Base-by-base conservation (phyloP, 2,113 vertebrate species). In the Vulpes ferrilata region DNA sequence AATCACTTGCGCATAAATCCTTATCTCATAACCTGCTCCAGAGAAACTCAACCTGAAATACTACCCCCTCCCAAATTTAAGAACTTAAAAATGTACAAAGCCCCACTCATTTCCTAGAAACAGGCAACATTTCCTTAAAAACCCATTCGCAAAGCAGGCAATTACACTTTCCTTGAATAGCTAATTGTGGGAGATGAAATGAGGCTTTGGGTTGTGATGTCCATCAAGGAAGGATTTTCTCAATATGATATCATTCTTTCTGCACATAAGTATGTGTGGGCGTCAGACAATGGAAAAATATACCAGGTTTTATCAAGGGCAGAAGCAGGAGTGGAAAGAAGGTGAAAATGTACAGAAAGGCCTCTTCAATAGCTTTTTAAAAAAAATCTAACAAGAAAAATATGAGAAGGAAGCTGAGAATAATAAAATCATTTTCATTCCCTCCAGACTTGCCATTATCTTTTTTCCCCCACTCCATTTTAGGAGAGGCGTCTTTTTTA, bases 381-480 rank as follows among this genome's bases (percentile, higher is more conserved):
- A 80, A 97, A 90, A 93, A 95, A 73, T 67, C 30, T 73, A 92
- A 73, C 27, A 65, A 96, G 48, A 94, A 96, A 94, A 93, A 69
- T 67, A 69, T 76, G 69, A 93, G 51, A 92, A 88, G 48, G 35
- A 64, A 85, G 23, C 55, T 81, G 30, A 95, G 57, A 96, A 96
- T 88, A 95, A 97, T 96, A 59, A 88, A 97, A 95, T 80, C 5
- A 67, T 96, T 96, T 95, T 93, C 81, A 96, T 93, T 93, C 87
- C 43, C 22, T 89, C 55, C 19, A 92, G 65, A 60, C 13, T 71
- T 93, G 4, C 82, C 55, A 62, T 95, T 93, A 90, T 91, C 57
- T 38, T 80, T 59, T 48, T n/a, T 60, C 87, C 92, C 95, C 95
- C 57, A 17, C 23, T 95, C 73, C 19, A 62, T 89, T 96, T 95